Conservation (phyloP, 1,140 invertebrate species). For the Polypedilum vanderplanki region DNA sequence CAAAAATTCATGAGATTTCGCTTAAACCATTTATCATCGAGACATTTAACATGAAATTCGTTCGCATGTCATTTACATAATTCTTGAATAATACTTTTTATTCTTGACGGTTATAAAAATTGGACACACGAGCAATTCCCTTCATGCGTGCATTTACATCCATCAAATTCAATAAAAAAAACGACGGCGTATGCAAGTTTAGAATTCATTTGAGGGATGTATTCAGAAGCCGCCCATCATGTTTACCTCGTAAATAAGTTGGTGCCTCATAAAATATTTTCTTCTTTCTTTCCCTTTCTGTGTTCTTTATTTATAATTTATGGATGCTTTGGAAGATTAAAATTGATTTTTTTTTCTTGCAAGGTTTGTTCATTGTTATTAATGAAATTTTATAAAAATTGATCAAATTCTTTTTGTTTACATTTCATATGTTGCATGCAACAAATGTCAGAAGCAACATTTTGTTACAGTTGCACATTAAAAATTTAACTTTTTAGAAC, state of each 20-base stretch:
- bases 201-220: background rate
- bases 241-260: background rate
- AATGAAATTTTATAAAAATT: no score
- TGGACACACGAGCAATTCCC: background rate
- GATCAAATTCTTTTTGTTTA: no score
- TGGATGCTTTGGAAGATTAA: background rate
- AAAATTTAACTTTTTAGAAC: no score
- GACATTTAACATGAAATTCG: background rate
- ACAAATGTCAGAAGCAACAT: no score
- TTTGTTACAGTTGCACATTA: no score
- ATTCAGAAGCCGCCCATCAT: background rate
- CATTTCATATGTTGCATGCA: no score
- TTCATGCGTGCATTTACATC: background rate
- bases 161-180: no score
- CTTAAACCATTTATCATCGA: conserved; percentile 6
- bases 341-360: background rate
- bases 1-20: background rate
- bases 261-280: background rate
- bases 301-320: background rate
- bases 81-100: background rate
- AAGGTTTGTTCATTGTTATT: no score
- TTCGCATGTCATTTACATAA: conserved; percentile 11
- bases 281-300: background rate
- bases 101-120: background rate
- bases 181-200: background rate